Base-by-base conservation (phyloP, 2,888 invertebrate genomes). In the Tiphia femorata region DNA sequence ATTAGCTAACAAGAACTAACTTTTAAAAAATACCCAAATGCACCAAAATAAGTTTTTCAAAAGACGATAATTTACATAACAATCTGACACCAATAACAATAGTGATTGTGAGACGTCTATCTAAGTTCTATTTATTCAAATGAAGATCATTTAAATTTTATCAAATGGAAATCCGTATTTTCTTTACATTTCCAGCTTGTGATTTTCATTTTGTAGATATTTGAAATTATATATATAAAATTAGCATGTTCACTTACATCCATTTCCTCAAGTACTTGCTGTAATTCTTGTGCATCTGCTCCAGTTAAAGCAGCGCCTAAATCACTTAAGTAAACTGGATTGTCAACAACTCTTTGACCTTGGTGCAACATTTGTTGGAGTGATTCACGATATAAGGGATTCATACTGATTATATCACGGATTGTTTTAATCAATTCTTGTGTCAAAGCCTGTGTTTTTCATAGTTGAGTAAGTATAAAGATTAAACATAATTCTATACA, bases 361-460 rank as follows among this genome's bases (percentile, higher is more conserved):
- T 97, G 96, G 72, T 97, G 96, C 75, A 99, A 86, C 92, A 99
- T 96, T 85, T 98, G 97, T 79, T 97, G 96, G n/a, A 99, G 88
- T 46, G 97, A 96, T 82, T 99, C 98, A 67, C 97, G 92, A 81
- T 98, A 98, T 55, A 99, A 85, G 0, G 98, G 97, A 88, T 98
- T 99, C 86, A 98, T 88, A 66, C 95, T 94, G 61, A 99, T 97
- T 56, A 99, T 97, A 84, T 99, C 99, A 49, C 97, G 87, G 64
- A 98, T 97, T 0, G 98, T 98, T 85, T 98, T 97, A 40, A 98
- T 96, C 54, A 98, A 90, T 86, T 98, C 98, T 83, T 97, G 97
- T 0, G 96, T 97, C 51, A 97, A 81, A 0, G 98, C 98, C 89
- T 90, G 70, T 52, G 27, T 43, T 30, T 53, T n/a, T 16, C 5